These are phyloP conservation scores for Babyrousa celebensis DNA, from an alignment of 2,797 vertebrate species.

Conservation along the genomic window DNA sequence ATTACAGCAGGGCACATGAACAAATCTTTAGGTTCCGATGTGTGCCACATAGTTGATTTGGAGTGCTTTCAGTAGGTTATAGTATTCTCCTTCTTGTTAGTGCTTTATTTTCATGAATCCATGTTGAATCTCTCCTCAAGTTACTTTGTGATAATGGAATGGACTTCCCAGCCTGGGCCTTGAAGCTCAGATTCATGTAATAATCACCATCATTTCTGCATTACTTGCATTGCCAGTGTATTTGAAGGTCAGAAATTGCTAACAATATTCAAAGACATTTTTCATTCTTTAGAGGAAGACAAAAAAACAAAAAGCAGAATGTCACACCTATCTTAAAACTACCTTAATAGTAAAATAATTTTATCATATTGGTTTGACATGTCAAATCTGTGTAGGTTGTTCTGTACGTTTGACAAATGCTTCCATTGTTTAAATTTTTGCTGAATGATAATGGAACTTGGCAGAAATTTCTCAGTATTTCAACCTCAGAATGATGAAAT, in stretches of 20 bases:
- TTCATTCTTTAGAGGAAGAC: constrained; percentile 24
- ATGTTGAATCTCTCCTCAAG: background rate
- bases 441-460: constrained; percentile 48
- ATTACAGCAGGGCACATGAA: background rate
- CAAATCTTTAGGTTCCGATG: background rate
- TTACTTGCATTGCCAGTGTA: background rate
- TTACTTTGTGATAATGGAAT: constrained; percentile 55
- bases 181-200: background rate
- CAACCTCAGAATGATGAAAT: constrained; percentile 18
- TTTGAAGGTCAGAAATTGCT: background rate
- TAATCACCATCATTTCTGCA: background rate
- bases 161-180: background rate
- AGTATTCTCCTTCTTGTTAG: background rate
- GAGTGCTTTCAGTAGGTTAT: background rate
- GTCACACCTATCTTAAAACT: constrained; percentile 70
- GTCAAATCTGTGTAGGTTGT: constrained; percentile 34
- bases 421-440: constrained; percentile 74
- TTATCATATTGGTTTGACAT: constrained; percentile 64
- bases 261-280: background rate
- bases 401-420: constrained; percentile 70
- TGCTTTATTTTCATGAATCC: background rate
- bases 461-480: constrained; percentile 67
- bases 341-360: constrained; percentile 65
- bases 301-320: constrained; percentile 62
- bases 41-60: background rate